Conservation (phyloP, 2,113 vertebrate species). For the Phodopus roborovskii region DNA sequence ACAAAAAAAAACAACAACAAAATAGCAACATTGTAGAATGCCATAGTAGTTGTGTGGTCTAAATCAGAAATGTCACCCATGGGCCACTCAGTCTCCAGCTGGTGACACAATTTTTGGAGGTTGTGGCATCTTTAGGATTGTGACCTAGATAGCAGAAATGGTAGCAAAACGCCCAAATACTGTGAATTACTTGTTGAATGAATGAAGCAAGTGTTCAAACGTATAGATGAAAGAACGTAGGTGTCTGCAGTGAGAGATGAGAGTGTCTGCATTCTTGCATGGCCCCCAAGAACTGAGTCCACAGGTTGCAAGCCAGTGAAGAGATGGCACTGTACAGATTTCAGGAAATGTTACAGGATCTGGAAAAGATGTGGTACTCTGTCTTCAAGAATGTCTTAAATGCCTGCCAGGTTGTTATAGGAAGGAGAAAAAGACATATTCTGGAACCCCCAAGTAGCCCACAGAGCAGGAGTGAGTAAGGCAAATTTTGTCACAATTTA, state of each 20-base stretch:
- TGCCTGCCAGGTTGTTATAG: slow-evolving; percentile 53
- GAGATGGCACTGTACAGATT: not conserved
- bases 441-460: slow-evolving; percentile 35
- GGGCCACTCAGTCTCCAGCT: not conserved
- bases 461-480: not conserved
- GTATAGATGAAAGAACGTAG: not conserved
- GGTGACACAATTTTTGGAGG: not conserved
- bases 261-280: not conserved
- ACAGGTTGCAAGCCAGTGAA: not conserved
- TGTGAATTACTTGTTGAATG: not conserved
- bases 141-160: not conserved
- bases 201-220: not conserved
- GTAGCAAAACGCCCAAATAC: not conserved
- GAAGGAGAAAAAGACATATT: slow-evolving; percentile 29
- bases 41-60: not conserved
- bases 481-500: slow-evolving; percentile 33
- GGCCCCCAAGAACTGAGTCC: not conserved
- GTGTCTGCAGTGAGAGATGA: not conserved
- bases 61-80: not conserved
- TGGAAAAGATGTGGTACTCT: slow-evolving; percentile 51
- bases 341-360: slow-evolving; percentile 8
- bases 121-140: not conserved
- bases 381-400: slow-evolving; percentile 54
- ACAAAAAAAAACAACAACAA: not conserved
- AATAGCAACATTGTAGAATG: not conserved